Evolutionary conservation across 1,140 invertebrate genomes (phyloP), one percentile per base, ranked within the genome.

Genomic region (Augochlora pura): DNA sequence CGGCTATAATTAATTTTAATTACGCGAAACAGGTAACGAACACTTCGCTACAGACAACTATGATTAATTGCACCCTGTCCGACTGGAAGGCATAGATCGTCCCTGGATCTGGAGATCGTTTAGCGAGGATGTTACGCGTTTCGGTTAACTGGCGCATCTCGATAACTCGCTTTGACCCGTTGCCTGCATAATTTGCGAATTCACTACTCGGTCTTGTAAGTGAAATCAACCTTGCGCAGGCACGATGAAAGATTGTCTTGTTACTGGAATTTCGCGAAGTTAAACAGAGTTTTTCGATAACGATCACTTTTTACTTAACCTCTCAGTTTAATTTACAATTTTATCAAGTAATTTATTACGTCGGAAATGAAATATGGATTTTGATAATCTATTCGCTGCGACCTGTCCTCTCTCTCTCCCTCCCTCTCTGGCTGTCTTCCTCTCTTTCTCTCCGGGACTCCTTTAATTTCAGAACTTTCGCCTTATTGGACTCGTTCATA

Each of bases 1-100:
- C 80, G 74, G 74, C 63, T 57, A 83, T 86, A 83, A 86, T 86
- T 86, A 86, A 86, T 86, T 86, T 86, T 83, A 86, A 86, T 86
- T 86, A 86, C 70, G 64, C 66, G 84, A 83, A 68, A 71, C 84
- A 77, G 65, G 77, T 86, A 86, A 80, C 73, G 85, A 83, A 72
- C 81, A 83, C 74, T 84, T 60, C 67, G 66, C 49, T 70, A 73
- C 74, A 80, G 75, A 75, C 77, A 70, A 71, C 82, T 60, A 46
- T 85, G 84, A 86, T 86, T 86, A 85, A 86, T 85, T 80, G 73
- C 46, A 63, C 71, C 57, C 77, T 57, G 84, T 74, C 77, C 59
- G 42, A 49, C 60, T 46, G 66, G n/a, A 70, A 64, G 27, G 69
- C 68, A 65, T 78, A 78, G 76, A 78, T 78, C 59, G 59, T 38